Percentiles rank a stretch among this genome's conserved stretches.
Evolutionary conservation across 2,113 vertebrate genomes (phyloP).

Genomic region (Taurulus bubalis): DNA sequence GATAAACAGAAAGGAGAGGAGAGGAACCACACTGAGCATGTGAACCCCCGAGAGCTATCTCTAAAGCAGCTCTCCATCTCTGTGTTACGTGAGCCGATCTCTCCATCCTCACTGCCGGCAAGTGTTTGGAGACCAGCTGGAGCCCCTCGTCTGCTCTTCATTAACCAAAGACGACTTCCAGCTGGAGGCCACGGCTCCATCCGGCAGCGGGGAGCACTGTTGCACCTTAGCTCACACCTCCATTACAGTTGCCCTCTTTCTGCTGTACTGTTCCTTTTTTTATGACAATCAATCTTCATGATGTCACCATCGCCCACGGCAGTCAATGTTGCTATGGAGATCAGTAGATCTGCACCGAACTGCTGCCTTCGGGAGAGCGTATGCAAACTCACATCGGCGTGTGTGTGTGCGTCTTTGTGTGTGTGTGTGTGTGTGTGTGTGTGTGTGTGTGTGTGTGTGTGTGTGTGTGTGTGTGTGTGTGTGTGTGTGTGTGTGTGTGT

Average conservation of each 20-base stretch:
- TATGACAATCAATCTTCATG: conserved; percentile 77
- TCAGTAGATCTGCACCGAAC: conserved; percentile 72
- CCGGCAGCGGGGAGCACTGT: background rate
- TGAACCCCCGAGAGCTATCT: conserved; percentile 51
- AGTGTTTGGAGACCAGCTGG: conserved; percentile 46
- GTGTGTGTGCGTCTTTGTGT: too few species aligned
- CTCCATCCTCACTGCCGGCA: conserved; percentile 26
- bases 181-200: conserved; percentile 18
- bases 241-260: conserved; percentile 29
- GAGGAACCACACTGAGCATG: conserved; percentile 35
- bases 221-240: conserved; percentile 51
- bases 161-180: conserved; percentile 48
- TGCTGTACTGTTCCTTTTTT: conserved; percentile 52
- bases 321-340: conserved; percentile 79
- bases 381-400: conserved; percentile 21
- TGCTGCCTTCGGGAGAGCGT: conserved; percentile 55
- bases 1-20: conserved; percentile 44
- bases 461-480: conserved; percentile 21
- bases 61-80: conserved; percentile 37
- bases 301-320: conserved; percentile 76
- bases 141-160: conserved; percentile 32
- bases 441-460: conserved; percentile 22
- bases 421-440: conserved; percentile 2
- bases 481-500: conserved; percentile 3
- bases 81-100: conserved; percentile 57